phyloP scores from a whole-genome alignment of 2,113 vertebrate genomes.

The Edolisoma coerulescens region DNA sequence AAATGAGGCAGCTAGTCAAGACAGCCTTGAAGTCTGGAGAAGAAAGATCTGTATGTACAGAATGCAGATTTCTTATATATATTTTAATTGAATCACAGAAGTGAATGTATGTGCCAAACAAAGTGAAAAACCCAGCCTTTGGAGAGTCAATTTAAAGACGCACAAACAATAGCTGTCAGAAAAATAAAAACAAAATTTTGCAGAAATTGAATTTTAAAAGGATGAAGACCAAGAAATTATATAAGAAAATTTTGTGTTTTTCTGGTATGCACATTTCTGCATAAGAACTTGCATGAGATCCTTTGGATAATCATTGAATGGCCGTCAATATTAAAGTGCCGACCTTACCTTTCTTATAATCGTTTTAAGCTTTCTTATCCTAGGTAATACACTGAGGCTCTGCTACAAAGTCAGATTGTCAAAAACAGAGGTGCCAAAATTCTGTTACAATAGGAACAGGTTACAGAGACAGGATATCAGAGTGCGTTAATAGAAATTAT shows the following conservation, averaged over 20 bases:
- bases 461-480: not conserved
- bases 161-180: not conserved
- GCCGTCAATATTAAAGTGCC: not conserved
- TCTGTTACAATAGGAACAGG: not conserved
- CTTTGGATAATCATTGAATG: not conserved
- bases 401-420: not conserved
- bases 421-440: not conserved
- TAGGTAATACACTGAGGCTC: not conserved
- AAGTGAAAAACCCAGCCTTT: not conserved
- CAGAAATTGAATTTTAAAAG: not conserved
- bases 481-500: not conserved
- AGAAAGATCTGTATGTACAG: not conserved
- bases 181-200: not conserved
- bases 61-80: not conserved
- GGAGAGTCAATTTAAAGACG: not conserved
- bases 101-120: not conserved
- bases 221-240: not conserved
- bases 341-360: not conserved
- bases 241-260: not conserved
- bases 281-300: not conserved
- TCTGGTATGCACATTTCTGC: not conserved
- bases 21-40: not conserved
- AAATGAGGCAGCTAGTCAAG: slow-evolving; percentile 19
- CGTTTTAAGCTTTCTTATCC: not conserved
- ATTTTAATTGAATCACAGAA: not conserved